Evolutionary conservation across 1,140 invertebrate genomes (phyloP), one percentile per base, ranked within the genome.

Genomic region (Drosophila guanche): DNA sequence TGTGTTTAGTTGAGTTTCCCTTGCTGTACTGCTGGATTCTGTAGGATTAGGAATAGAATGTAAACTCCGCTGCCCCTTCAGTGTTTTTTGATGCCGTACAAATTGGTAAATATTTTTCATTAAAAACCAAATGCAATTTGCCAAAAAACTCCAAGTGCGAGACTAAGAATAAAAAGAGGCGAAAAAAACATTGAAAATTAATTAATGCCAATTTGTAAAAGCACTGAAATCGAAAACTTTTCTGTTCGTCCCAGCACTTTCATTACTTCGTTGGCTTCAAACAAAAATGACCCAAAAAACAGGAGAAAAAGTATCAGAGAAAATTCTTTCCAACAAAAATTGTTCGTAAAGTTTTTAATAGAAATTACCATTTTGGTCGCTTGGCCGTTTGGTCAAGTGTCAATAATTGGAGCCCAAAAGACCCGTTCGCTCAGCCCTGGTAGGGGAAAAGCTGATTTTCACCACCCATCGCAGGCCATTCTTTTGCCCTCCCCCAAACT

Each of bases 131-230:
- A 74, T 74, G 61, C 60, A 74, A 74, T 74, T 74, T 55, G 7
- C 45, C 37, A 62, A 72, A 71, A 62, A 60, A 71, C 29, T 53
- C 43, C 53, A 52, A 74, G 59, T 65, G 47, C 40, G 16, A 22
- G 45, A 16, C 8, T 43, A 58, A 37, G 59, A 54, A 58, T 53
- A 54, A 57, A 45, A 23, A 6, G 16, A 29, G 29, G 53, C 16
- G 16, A 20, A 20, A 53, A 63, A 67, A 79, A 76, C 76, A 85
- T 62, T 73, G 76, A 79, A 85, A 85, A 86, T 85, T 85, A 85
- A 85, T 85, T 85, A 85, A 86, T 78, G 81, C 81, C 81, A 86
- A 85, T 85, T 85, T 85, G 81, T 86, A 85, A 73, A 51, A 81
- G 81, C 77, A 71, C 60, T 77, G 77, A 85, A 85, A 85, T 85